phyloP scores from a whole-genome alignment of 2,113 vertebrate genomes.

The Tragelaphus scriptus region DNA sequence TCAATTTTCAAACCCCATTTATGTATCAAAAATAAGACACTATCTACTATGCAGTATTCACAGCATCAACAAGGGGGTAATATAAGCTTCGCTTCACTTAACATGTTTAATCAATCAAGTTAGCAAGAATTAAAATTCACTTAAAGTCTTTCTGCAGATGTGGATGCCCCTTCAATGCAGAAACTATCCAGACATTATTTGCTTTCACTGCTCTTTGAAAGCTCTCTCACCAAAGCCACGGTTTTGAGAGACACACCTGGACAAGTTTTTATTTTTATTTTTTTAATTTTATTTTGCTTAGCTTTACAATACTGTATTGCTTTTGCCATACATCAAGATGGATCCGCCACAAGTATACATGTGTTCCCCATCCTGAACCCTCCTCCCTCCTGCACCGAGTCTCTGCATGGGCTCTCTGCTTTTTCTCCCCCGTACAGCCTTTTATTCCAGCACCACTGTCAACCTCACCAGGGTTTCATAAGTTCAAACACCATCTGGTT shows the following conservation, averaged over 20 bases:
- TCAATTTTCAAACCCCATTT: slow-evolving; percentile 84
- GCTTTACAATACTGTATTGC: too few species aligned
- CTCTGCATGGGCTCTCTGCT: slow-evolving; percentile 85
- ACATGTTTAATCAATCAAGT: slow-evolving; percentile 83
- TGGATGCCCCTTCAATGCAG: slow-evolving; percentile 85
- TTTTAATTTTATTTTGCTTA: too few species aligned
- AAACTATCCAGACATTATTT: slow-evolving; percentile 84
- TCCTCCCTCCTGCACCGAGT: slow-evolving; percentile 73
- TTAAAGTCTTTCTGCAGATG: slow-evolving; percentile 78
- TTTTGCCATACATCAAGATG: too few species aligned
- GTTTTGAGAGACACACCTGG: slow-evolving; percentile 86
- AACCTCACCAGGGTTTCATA: slow-evolving; percentile 89
- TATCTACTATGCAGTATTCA: slow-evolving; percentile 89
- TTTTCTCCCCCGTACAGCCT: slow-evolving; percentile 87
- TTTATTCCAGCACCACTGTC: slow-evolving; percentile 87
- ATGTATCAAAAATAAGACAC: slow-evolving; percentile 87
- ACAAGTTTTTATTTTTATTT: slow-evolving; percentile 75
- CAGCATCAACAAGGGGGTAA: slow-evolving; percentile 76
- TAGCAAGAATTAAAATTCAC: slow-evolving; percentile 81
- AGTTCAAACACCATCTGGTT: slow-evolving; percentile 82
- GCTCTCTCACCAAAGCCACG: slow-evolving; percentile 89
- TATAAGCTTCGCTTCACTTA: slow-evolving; percentile 85
- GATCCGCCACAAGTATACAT: too few species aligned
- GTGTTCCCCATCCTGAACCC: too few species aligned
- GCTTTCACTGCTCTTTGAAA: slow-evolving; percentile 86